phyloP scores from a whole-genome alignment of 2,113 vertebrate species.

The Tor tambroides region DNA sequence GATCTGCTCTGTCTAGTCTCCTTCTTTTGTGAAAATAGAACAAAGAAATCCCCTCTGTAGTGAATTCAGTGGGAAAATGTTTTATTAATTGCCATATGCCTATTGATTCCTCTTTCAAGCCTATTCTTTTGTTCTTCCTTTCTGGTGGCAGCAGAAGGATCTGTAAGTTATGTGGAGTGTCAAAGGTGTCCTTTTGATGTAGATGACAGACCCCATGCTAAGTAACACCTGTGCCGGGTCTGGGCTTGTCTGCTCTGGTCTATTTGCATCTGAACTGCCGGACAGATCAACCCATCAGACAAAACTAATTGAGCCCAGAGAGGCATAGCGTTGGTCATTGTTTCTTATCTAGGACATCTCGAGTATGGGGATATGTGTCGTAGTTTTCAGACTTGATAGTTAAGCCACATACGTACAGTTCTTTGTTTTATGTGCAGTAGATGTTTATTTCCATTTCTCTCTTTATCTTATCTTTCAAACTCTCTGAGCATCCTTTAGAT shows the following conservation, averaged over 20 bases:
- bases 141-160: conserved; percentile 94
- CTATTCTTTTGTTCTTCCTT: conserved; percentile 92
- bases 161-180: conserved; percentile 94
- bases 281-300: conserved; percentile 57
- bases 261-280: conserved; percentile 54
- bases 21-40: conserved; percentile 53
- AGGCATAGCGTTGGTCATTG: conserved; percentile 40
- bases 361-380: background rate
- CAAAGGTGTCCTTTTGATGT: conserved; percentile 95
- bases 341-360: conserved; percentile 33
- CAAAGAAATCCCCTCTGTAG: conserved; percentile 87
- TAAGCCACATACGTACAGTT: background rate
- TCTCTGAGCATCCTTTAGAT: background rate
- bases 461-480: background rate
- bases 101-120: conserved; percentile 95
- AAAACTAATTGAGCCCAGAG: conserved; percentile 59
- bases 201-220: conserved; percentile 87
- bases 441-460: background rate
- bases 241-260: conserved; percentile 54
- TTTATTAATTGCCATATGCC: conserved; percentile 96
- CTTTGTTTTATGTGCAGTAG: background rate
- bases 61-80: conserved; percentile 91
- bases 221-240: conserved; percentile 76
- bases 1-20: conserved; percentile 49
- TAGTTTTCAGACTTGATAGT: background rate